Base-by-base conservation (phyloP, 2,797 vertebrate genomes). In the Melanotaenia trifasciata region DNA sequence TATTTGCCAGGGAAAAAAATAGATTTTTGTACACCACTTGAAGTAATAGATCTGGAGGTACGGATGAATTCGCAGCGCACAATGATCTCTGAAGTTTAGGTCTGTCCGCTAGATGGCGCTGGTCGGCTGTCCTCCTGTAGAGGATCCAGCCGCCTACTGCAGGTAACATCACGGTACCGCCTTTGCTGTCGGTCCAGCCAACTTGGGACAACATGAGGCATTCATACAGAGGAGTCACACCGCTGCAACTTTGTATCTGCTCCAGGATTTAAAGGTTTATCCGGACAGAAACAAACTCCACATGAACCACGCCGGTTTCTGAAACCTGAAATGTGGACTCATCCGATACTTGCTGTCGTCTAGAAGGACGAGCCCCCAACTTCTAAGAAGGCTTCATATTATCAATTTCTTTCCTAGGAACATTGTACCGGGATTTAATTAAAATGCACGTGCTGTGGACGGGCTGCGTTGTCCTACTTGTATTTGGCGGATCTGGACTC, bases 161-260 rank as follows among this genome's bases (percentile, higher is more conserved):
- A 91, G 90, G 91, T 93, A 87, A 72, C 53, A 20, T 13, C 32
- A 22, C 70, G 80, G 89, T 85, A 64, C 91, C 91, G 90, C 92
- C 92, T 93, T 90, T 76, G 80, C 79, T 36, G 62, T 67, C 65
- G 69, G 83, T 83, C 78, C 80, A 67, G 72, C 69, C 78, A 79
- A 84, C 58, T 92, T 65, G 66, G 66, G 77, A 61, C 72, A 79
- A 76, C 84, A 83, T 80, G 83, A 84, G 58, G 84, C 58, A 50
- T 67, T 58, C 45, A 56, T 58, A 45, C 71, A 54, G 30, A 45
- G 26, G 5, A 50, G 61, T 62, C 80, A 54, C 58, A 43, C 65
- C 33, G 60, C 80, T 7, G 64, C 71, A 83, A 87, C 80, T 28
- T 89, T 69, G 26, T 7, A 16, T 36, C 35, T 4, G 71, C 38